A percentile compares a stretch with the other conserved stretches of the same genome.
Evolutionary conservation across 2,888 invertebrate species (phyloP).

Genomic region (Drepana falcataria): DNA sequence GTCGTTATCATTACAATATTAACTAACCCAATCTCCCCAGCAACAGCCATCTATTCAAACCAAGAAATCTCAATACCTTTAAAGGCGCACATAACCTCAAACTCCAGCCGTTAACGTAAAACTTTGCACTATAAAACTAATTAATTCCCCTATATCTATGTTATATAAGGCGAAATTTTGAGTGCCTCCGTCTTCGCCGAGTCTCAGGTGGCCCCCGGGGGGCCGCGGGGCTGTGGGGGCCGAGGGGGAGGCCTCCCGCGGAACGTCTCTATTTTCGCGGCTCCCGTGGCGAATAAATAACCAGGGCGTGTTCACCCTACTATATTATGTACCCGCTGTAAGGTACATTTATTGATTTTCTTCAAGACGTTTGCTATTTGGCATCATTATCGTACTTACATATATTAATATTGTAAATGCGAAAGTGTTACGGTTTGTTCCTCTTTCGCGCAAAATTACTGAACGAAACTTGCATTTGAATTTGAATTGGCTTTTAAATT

Average conservation of each 20-base stretch:
- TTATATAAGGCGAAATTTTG: conserved; percentile 43
- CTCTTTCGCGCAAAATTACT: too few relatives aligned
- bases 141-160: conserved; percentile 35
- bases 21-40: too few relatives aligned
- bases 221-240: conserved; percentile 6
- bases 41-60: neutral
- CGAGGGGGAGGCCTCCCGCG: conserved; percentile 17
- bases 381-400: too few relatives aligned
- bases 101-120: conserved; percentile 23
- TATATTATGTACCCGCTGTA: neutral
- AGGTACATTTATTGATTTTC: conserved; percentile 1
- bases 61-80: neutral
- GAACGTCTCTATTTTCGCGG: conserved; percentile 44
- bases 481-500: too few relatives aligned
- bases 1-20: too few relatives aligned
- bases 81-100: conserved; percentile 1
- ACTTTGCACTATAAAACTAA: conserved; percentile 38
- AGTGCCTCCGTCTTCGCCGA: conserved; percentile 46
- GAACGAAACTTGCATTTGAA: too few relatives aligned
- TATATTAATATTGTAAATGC: too few relatives aligned
- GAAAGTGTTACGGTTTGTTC: too few relatives aligned
- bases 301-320: conserved; percentile 4
- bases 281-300: conserved; percentile 38
- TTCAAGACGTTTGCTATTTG: neutral
- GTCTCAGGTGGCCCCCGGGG: conserved; percentile 45